Conservation (phyloP, 2,888 invertebrate species). For the Heliconius ismenius region DNA sequence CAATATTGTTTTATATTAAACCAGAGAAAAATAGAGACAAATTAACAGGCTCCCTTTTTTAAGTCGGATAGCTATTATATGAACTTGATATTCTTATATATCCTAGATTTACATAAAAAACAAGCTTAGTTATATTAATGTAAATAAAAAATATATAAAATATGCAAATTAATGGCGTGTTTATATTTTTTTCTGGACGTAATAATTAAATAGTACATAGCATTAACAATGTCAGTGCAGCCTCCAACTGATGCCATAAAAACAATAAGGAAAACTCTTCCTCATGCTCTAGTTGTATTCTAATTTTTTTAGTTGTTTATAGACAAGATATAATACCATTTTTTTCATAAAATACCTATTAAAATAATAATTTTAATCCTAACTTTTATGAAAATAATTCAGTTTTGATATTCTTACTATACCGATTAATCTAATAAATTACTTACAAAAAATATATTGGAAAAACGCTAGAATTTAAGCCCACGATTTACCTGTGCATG, state of each 20-base stretch:
- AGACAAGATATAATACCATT: not conserved
- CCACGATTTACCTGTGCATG: not conserved
- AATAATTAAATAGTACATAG: not conserved
- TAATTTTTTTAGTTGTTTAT: not conserved
- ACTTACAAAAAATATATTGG: not conserved
- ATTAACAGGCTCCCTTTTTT: not conserved
- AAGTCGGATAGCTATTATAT: not conserved
- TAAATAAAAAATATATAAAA: too few relatives aligned
- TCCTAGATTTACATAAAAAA: not conserved
- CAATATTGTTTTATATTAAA: not conserved
- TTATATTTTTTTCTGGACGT: not conserved
- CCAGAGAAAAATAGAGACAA: not conserved
- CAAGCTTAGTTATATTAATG: too few relatives aligned
- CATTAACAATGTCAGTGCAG: not conserved
- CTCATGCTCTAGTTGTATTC: not conserved
- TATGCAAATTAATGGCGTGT: too few relatives aligned
- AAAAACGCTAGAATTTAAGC: not conserved
- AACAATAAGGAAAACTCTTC: conserved; percentile 4
- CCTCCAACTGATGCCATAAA: not conserved
- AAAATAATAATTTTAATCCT: not conserved
- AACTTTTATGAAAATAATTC: not conserved
- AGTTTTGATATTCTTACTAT: not conserved
- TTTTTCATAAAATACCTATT: too few relatives aligned
- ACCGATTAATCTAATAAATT: not conserved
- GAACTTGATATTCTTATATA: not conserved